Base-by-base conservation (phyloP, 2,888 invertebrate species). In the Phragmatobia fuliginosa region DNA sequence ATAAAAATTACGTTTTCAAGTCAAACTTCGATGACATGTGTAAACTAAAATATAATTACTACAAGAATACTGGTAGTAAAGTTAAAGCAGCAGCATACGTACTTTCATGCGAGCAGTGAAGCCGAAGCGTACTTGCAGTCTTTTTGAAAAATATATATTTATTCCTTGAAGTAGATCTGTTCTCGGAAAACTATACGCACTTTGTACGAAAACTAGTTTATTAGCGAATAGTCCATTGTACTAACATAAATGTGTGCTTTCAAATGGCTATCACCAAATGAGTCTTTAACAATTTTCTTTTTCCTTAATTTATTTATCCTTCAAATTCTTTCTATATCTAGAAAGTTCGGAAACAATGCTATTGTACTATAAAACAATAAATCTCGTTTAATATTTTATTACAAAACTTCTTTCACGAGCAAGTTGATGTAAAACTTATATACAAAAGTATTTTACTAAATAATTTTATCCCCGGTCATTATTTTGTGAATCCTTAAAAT, bases 1-100 rank as follows among this genome's bases (percentile, higher is more conserved):
- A 86, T 75, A 71, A 68, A 49, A 69, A 73, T 72, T 79, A 77
- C 73, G 81, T 78, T 82, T 81, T 79, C 79, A 79, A 76, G 67
- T 45, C 71, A 75, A 62, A 70, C 38, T 62, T 62, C 18, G 10
- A 28, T 6, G 5, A 56, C 56, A 56, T 10, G 6, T 28, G 21
- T n/a, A 49, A 21, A 28, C 7, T 28, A 56, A 16, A 7, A 62
- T 62, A 18, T 21, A 41, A 31, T 28, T 41, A 41, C 21, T n/a
- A 41, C 21, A 63, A 63, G 49, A 41, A 49, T 21, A 63, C 63
- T 32, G 32, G 32, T 25, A 45, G 7, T 45, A 14, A 45, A 41
- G 28, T 62, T n/a, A 6, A 32, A 63, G n/a, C n/a, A 32, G 14
- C 11, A 56, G 28, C 14, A 25, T 28, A 16, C 28, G 28, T 56